phyloP scores from a whole-genome alignment of 2,888 invertebrate species.

The Dryobota labecula region DNA sequence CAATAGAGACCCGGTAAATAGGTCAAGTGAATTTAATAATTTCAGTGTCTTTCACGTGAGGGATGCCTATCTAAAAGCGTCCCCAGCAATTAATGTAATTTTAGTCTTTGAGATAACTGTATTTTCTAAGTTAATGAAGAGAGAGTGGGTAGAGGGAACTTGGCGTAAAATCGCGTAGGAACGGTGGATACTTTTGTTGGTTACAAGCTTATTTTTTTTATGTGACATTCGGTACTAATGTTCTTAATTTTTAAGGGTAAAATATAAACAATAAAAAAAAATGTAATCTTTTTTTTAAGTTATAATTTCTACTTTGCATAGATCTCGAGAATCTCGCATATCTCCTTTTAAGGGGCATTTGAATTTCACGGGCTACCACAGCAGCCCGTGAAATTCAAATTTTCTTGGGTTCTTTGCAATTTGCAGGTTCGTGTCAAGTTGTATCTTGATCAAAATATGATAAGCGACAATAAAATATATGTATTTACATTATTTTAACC shows the following conservation, averaged over 20 bases:
- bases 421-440: too few species aligned
- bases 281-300: too few species aligned
- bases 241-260: neutral
- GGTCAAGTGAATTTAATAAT: constrained; percentile 77
- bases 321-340: too few species aligned
- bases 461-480: too few species aligned
- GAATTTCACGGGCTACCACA: too few species aligned
- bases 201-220: neutral
- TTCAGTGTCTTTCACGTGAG: constrained; percentile 65
- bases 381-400: too few species aligned
- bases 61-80: constrained; percentile 64
- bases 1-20: constrained; percentile 65
- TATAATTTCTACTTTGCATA: neutral
- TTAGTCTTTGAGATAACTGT: constrained; percentile 55
- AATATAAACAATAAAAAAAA: neutral
- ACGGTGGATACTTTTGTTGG: neutral
- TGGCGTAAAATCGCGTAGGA: neutral
- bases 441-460: too few species aligned
- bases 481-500: too few species aligned
- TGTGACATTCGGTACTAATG: too few species aligned
- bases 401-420: too few species aligned
- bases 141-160: constrained; percentile 21
- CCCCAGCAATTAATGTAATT: constrained; percentile 69
- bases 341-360: too few species aligned
- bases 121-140: constrained; percentile 44